A percentile compares a stretch with the other conserved stretches of the same genome.
These are phyloP conservation scores for Macrophya annulata DNA, from an alignment of 2,888 invertebrate genomes.

Conservation along the genomic window DNA sequence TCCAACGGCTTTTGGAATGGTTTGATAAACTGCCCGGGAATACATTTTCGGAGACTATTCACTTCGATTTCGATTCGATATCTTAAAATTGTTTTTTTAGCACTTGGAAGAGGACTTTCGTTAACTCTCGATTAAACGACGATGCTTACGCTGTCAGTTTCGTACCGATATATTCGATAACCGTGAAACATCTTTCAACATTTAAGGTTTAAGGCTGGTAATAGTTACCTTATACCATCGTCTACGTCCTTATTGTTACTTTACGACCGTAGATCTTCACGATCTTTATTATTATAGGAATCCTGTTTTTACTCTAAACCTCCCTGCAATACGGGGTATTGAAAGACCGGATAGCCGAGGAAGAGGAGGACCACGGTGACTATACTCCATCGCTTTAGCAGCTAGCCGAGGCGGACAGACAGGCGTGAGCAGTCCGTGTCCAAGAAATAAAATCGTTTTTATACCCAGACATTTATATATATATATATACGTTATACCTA, in stretches of 20 bases:
- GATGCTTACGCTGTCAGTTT: not conserved
- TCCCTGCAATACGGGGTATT: not conserved
- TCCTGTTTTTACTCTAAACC: not conserved
- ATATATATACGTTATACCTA: not conserved
- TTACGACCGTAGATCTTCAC: not conserved
- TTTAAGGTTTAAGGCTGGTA: not conserved
- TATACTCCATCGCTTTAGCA: no score
- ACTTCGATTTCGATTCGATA: not conserved
- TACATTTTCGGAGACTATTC: not conserved
- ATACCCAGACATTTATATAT: no score
- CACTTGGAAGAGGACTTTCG: not conserved
- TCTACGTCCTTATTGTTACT: conserved; percentile 3
- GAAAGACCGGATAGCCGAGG: not conserved
- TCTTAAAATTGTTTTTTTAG: not conserved
- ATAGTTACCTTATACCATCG: conserved; percentile 14
- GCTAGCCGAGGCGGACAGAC: not conserved
- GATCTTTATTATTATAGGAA: conserved; percentile 25
- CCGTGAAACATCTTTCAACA: conserved; percentile 16
- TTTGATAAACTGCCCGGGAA: not conserved
- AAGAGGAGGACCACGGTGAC: not conserved
- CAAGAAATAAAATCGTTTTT: conserved; percentile 35
- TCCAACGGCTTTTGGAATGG: not conserved
- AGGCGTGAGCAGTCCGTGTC: conserved; percentile 38
- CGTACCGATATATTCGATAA: not conserved
- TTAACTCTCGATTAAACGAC: not conserved